A percentile compares a stretch with the other conserved stretches of the same genome.
Evolutionary conservation across 1,140 invertebrate genomes (phyloP).

Genomic region (Propsilocerus akamusi): DNA sequence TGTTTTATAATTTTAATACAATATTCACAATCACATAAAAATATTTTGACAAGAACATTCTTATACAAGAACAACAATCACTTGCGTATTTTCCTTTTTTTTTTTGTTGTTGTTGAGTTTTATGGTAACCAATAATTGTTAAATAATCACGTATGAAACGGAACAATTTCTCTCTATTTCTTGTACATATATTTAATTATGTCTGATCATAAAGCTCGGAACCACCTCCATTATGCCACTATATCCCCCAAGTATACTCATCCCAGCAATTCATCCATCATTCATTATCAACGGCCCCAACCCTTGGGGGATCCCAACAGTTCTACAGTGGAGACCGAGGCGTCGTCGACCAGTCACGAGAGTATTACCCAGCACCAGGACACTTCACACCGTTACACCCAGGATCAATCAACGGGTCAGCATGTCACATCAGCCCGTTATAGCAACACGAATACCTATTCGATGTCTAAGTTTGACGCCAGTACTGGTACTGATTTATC

Average conservation of each 20-base stretch:
- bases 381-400: slow-evolving; percentile 17
- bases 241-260: neutral
- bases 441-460: slow-evolving; percentile 25
- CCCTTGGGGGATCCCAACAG: slow-evolving; percentile 24
- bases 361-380: slow-evolving; percentile 18
- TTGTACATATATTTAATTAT: neutral
- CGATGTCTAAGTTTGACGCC: slow-evolving; percentile 18
- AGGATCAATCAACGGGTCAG: slow-evolving; percentile 20
- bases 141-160: neutral
- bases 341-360: slow-evolving; percentile 25
- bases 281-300: slow-evolving; percentile 9
- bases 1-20: neutral
- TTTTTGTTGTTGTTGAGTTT: neutral
- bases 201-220: neutral
- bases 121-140: neutral
- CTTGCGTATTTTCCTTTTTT: neutral
- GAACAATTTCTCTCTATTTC: neutral
- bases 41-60: too few relatives aligned
- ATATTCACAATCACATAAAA: too few relatives aligned
- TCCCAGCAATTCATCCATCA: slow-evolving; percentile 17
- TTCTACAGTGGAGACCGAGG: slow-evolving; percentile 20
- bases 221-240: neutral
- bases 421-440: slow-evolving; percentile 25
- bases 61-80: too few relatives aligned
- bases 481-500: slow-evolving; percentile 16